Evolutionary conservation across 2,888 invertebrate genomes (phyloP), one percentile per base, ranked within the genome.

Genomic region (Melieria picta): DNA sequence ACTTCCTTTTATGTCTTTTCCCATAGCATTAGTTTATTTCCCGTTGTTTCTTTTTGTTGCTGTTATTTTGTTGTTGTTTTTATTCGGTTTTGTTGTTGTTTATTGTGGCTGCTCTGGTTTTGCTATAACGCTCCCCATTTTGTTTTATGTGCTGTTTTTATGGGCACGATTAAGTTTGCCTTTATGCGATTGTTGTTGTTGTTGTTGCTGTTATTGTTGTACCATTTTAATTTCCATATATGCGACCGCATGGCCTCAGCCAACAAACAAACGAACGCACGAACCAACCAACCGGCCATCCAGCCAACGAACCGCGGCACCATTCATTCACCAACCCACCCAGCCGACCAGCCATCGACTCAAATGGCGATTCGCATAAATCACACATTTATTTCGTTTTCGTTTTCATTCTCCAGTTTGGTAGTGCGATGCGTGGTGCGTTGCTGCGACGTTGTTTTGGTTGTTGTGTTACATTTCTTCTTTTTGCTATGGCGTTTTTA

Each of bases 321-420:
- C 61, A 10, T 61, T 52, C 11, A 16, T 16, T 43, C 60, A 52
- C 52, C 61, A 61, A 43, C 60, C 67, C 60, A 67, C 52, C 61
- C 60, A 67, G 67, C 7, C 48, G 45, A 6, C 45, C 60, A 61
- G 61, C 61, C 61, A 67, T 58, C 67, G 67, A 60, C 67, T 58
- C 42, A 67, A 67, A 67, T 67, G 60, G 67, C 67, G 48, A 67
- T 45, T 60, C 61, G 67, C 60, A 67, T 67, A 67, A 67, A 67
- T 67, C 67, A 67, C 11, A 7, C 67, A 50, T 52, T 67, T 52
- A 67, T 67, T 67, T 67, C 67, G 67, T 45, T 30, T 30, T 30
- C 30, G 30, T 30, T 67, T 67, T 67, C 67, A 60, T 67, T 60
- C 52, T 13, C 60, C 60, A 50, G 45, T 67, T 67, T 67, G 43